Evolutionary conservation across 2,113 vertebrate genomes (phyloP).

Genomic region (Indicator maculatus): DNA sequence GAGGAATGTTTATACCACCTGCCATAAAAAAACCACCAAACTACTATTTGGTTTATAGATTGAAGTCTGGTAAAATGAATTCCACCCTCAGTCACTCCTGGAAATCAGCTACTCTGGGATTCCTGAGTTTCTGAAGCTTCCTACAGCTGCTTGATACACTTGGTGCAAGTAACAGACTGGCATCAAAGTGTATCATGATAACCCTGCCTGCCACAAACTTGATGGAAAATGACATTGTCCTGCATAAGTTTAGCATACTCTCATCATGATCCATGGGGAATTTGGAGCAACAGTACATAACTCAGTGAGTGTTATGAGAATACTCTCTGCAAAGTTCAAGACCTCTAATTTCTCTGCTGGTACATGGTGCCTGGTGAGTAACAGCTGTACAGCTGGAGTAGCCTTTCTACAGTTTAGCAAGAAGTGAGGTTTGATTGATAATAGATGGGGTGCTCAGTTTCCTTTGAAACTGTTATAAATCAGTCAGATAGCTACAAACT

Average conservation of each 20-base stretch:
- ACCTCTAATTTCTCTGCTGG: conserved; percentile 22
- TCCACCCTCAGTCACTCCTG: background rate
- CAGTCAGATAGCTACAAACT: background rate
- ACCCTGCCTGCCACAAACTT: background rate
- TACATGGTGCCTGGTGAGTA: background rate
- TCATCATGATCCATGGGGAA: background rate
- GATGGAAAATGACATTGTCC: background rate
- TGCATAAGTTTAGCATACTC: background rate
- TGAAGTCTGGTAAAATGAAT: background rate
- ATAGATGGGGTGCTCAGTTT: background rate
- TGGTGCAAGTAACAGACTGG: background rate
- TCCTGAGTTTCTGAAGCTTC: background rate
- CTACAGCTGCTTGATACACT: background rate
- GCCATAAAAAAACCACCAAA: background rate
- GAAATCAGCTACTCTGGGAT: background rate
- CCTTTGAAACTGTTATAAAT: conserved; percentile 33
- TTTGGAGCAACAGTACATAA: background rate
- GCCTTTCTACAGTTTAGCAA: background rate
- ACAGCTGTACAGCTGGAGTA: background rate
- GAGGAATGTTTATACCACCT: background rate
- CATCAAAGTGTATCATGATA: background rate
- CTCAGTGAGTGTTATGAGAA: background rate
- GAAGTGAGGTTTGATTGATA: conserved; percentile 10
- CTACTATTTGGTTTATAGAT: background rate
- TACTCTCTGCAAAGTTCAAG: background rate